phyloP scores from a whole-genome alignment of 35 echinoderm and acorn worm genomes.

The Antedon bifida region DNA sequence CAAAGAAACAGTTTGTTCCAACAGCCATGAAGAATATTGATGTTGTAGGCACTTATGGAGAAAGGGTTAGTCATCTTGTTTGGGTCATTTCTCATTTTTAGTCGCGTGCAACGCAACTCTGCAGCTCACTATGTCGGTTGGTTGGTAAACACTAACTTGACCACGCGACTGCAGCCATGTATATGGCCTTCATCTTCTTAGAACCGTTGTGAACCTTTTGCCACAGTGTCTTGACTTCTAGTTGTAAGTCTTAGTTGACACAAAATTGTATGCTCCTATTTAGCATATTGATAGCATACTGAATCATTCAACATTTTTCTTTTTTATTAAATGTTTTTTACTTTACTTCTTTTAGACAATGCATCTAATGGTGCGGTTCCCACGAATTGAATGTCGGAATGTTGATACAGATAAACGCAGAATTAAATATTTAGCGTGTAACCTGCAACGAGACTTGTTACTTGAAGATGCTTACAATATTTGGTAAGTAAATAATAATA shows the following conservation, averaged over 20 bases:
- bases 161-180: too few species aligned
- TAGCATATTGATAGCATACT: too few species aligned
- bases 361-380: conserved; percentile 87
- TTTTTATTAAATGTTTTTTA: background rate
- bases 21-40: conserved; percentile 66
- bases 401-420: conserved; percentile 65
- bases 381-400: conserved; percentile 54
- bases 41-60: conserved; percentile 65
- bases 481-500: conserved; percentile 23
- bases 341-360: conserved; percentile 41
- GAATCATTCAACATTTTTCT: too few species aligned
- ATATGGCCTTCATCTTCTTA: too few species aligned
- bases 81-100: too few species aligned
- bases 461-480: conserved; percentile 28
- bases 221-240: too few species aligned
- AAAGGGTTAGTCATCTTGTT: conserved; percentile 34
- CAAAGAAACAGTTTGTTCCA: conserved; percentile 73
- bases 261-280: too few species aligned
- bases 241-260: too few species aligned
- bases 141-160: too few species aligned
- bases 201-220: too few species aligned
- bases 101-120: too few species aligned
- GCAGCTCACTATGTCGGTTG: too few species aligned
- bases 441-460: conserved; percentile 43
- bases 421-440: conserved; percentile 53